These are phyloP conservation scores for Cottoperca gobio DNA, from an alignment of 2,797 vertebrate genomes.

Conservation along the genomic window DNA sequence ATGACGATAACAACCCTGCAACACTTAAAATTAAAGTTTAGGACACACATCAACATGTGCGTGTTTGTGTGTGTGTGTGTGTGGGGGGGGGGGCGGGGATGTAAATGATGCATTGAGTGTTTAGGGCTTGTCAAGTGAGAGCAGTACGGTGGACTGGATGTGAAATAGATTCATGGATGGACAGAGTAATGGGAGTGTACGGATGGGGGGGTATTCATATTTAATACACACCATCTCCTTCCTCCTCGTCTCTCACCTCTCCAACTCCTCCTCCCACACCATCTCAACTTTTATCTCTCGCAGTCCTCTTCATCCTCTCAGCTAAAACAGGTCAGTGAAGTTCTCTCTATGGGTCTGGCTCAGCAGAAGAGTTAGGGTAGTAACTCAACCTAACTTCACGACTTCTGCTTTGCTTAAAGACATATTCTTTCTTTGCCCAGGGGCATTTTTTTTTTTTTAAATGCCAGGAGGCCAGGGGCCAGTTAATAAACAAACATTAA, in stretches of 20 bases:
- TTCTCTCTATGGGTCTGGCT: constrained; percentile 26
- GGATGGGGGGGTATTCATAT: constrained; percentile 24
- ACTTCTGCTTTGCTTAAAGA: too few species aligned
- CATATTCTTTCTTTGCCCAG: too few species aligned
- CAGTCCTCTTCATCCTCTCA: constrained; percentile 11
- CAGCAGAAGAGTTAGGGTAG: constrained; percentile 10
- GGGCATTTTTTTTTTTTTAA: too few species aligned
- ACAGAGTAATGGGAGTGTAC: constrained; percentile 4
- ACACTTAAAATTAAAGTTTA: background rate
- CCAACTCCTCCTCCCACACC: background rate
- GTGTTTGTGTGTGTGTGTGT: constrained; percentile 19
- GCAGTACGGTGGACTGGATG: constrained; percentile 31
- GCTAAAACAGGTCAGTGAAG: constrained; percentile 38
- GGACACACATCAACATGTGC: background rate
- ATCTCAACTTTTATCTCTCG: constrained; percentile 33
- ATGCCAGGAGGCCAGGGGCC: too few species aligned
- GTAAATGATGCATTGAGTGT: constrained; percentile 52
- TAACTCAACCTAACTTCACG: too few species aligned
- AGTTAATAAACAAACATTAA: too few species aligned
- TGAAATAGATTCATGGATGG: constrained; percentile 51
- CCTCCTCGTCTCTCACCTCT: constrained; percentile 26
- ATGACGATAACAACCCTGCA: background rate
- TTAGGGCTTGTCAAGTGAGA: constrained; percentile 57
- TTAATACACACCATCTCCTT: constrained; percentile 39
- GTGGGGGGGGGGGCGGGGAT: background rate